These are phyloP conservation scores for Mormyrus hasselquistii DNA, from an alignment of 2,797 vertebrate genomes.

Conservation along the genomic window DNA sequence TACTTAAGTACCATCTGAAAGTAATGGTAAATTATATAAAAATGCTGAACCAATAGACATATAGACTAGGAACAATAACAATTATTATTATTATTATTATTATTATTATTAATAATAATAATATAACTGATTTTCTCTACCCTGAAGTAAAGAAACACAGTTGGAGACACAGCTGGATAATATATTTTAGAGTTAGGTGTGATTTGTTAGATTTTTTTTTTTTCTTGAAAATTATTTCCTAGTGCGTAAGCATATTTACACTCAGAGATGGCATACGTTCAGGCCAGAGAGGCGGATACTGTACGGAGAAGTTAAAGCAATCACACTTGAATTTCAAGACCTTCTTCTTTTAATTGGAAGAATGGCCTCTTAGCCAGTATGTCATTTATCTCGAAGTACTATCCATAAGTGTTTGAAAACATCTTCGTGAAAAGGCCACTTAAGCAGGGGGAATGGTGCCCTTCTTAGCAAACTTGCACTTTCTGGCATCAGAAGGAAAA, in stretches of 20 bases:
- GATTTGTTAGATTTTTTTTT: background rate
- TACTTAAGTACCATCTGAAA: background rate
- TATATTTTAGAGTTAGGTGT: background rate
- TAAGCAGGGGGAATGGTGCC: background rate
- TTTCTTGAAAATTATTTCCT: background rate
- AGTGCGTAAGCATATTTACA: background rate
- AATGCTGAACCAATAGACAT: background rate
- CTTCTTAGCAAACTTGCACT: slow-evolving; percentile 1
- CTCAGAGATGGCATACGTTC: background rate
- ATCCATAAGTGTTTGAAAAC: background rate
- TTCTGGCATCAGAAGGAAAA: background rate
- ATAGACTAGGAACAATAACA: background rate
- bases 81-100: background rate
- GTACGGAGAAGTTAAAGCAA: background rate
- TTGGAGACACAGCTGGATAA: background rate
- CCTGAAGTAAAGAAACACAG: background rate
- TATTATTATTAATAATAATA: background rate
- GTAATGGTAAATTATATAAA: background rate
- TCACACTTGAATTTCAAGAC: background rate
- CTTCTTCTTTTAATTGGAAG: background rate
- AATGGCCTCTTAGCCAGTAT: slow-evolving; percentile 1
- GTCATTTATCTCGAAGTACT: background rate
- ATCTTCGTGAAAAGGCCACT: slow-evolving; percentile 9
- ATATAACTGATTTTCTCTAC: background rate
- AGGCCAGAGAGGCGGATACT: background rate